Conservation (phyloP, 1,140 invertebrate species). For the Homalodisca vitripennis region DNA sequence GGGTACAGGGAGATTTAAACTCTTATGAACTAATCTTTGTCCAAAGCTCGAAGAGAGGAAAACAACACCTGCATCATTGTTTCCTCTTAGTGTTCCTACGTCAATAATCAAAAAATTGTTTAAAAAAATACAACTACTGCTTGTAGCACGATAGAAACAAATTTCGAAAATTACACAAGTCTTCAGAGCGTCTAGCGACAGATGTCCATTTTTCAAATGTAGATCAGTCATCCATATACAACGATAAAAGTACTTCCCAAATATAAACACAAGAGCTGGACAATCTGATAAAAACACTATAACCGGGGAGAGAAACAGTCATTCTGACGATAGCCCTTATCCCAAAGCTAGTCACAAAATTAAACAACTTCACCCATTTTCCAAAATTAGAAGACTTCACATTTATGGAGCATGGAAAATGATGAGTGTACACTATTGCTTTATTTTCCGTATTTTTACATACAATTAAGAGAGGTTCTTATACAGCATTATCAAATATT, state of each 20-base stretch:
- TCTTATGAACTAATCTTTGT: conserved; percentile 32
- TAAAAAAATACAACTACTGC: conserved; percentile 50
- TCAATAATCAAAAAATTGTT: conserved; percentile 50
- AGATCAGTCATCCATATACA: conserved; percentile 25
- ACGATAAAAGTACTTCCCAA: neutral
- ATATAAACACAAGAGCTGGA: too few species aligned
- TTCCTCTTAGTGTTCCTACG: conserved; percentile 48
- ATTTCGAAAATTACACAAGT: conserved; percentile 47
- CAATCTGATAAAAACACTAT: too few species aligned
- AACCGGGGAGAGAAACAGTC: too few species aligned
- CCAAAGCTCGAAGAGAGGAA: conserved; percentile 41
- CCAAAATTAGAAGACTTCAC: too few species aligned
- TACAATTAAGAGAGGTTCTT: too few species aligned
- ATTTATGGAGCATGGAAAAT: too few species aligned
- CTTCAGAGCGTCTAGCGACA: conserved; percentile 42
- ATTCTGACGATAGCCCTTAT: too few species aligned
- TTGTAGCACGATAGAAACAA: conserved; percentile 49
- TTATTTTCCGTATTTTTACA: too few species aligned
- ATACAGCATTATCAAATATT: too few species aligned
- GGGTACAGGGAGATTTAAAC: conserved; percentile 18
- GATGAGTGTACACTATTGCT: too few species aligned
- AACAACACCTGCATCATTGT: conserved; percentile 50
- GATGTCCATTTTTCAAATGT: conserved; percentile 37
- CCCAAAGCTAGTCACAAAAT: too few species aligned
- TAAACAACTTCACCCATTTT: too few species aligned